These are phyloP conservation scores for Drosophila acutilabella DNA, from an alignment of 2,888 invertebrate genomes.

Conservation along the genomic window DNA sequence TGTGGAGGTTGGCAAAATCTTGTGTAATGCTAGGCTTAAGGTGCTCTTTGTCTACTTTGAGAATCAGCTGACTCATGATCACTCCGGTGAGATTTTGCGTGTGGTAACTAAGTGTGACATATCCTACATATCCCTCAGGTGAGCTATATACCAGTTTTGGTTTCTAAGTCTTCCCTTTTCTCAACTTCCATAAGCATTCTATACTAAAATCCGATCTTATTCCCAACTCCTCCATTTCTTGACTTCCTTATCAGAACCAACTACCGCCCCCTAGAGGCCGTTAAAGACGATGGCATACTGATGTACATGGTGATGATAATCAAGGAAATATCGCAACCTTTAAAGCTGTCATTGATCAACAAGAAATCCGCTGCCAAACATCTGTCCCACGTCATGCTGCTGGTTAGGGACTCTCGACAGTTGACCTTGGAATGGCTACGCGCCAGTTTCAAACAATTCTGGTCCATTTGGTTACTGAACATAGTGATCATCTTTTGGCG, in stretches of 20 bases:
- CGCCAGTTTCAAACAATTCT: conserved; percentile 86
- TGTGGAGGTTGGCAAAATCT: conserved; percentile 64
- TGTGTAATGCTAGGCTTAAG: conserved; percentile 77
- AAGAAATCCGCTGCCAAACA: conserved; percentile 82
- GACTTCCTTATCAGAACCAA: conserved; percentile 60
- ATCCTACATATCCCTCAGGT: conserved; percentile 81
- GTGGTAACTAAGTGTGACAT: conserved; percentile 77
- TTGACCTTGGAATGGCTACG: conserved; percentile 82
- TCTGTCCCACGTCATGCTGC: conserved; percentile 78
- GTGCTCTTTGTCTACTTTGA: conserved; percentile 82
- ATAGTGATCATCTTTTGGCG: conserved; percentile 80
- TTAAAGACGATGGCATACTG: conserved; percentile 80
- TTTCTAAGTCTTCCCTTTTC: too few relatives aligned
- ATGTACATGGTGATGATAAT: conserved; percentile 82
- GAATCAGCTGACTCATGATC: conserved; percentile 68
- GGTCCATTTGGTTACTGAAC: conserved; percentile 86
- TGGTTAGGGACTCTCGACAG: conserved; percentile 68
- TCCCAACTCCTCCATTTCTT: too few relatives aligned
- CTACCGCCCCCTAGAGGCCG: conserved; percentile 56
- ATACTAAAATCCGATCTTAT: not conserved
- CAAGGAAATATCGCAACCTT: conserved; percentile 73
- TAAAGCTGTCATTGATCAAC: conserved; percentile 76
- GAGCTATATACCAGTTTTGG: conserved; percentile 22
- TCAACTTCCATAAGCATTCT: not conserved
- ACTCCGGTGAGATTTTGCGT: conserved; percentile 72